Evolutionary conservation across 2,888 invertebrate genomes (phyloP).

Genomic region (Perizoma flavofasciatum): DNA sequence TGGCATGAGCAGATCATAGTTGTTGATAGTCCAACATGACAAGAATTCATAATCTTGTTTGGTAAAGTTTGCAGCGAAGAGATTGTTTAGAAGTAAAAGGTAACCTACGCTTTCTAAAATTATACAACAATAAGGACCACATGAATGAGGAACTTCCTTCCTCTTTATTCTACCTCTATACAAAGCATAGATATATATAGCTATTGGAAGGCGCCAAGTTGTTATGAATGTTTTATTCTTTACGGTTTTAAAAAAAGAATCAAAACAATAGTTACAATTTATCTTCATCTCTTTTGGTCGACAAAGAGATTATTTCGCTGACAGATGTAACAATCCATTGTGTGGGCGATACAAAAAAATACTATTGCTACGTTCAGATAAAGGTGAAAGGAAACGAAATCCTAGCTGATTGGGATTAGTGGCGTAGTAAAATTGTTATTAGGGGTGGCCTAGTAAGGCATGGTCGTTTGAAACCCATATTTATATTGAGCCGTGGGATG

Average conservation of each 20-base stretch:
- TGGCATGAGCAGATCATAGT: not conserved
- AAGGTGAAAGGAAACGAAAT: conserved; percentile 63
- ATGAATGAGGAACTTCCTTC: too few relatives aligned
- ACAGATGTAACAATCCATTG: conserved; percentile 53
- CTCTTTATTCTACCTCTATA: too few relatives aligned
- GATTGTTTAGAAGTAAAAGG: too few relatives aligned
- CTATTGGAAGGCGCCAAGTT: not conserved
- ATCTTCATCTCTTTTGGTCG: conserved; percentile 39
- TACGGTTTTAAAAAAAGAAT: conserved; percentile 10
- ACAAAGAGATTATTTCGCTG: conserved; percentile 38
- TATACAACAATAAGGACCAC: too few relatives aligned
- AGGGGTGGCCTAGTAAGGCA: conserved; percentile 9
- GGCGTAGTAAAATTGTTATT: conserved; percentile 53
- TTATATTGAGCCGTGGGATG: not conserved
- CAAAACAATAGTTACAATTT: conserved; percentile 17
- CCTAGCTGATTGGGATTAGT: conserved; percentile 72
- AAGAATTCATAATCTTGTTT: not conserved
- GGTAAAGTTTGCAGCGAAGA: not conserved
- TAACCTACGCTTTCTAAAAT: too few relatives aligned
- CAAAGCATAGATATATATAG: too few relatives aligned
- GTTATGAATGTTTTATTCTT: not conserved
- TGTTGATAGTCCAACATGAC: not conserved
- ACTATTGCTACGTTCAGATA: conserved; percentile 42
- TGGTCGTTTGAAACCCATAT: conserved; percentile 4
- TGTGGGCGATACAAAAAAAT: conserved; percentile 51